Evolutionary conservation across 2,113 vertebrate species (phyloP).

Genomic region (Melanocharis versteri): DNA sequence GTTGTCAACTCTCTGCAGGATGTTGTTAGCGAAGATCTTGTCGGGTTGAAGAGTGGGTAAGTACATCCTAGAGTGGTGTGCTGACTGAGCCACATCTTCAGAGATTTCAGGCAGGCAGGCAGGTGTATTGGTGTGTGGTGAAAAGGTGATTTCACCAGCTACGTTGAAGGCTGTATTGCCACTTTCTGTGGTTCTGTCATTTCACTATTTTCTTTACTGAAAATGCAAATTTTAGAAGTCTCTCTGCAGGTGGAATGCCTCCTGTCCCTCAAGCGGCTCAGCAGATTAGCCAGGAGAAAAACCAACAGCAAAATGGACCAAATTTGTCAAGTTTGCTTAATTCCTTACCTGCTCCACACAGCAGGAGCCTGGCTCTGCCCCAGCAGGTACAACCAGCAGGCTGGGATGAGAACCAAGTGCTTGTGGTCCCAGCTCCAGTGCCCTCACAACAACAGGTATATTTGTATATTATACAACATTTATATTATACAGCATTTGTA

Average conservation of each 20-base stretch:
- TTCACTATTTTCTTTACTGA: not conserved
- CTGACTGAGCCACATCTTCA: not conserved
- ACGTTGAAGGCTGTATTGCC: not conserved
- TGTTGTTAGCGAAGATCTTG: not conserved
- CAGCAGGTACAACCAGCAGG: slow-evolving; percentile 23
- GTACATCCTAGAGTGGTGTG: not conserved
- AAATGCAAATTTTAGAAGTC: not conserved
- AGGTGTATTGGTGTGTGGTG: no score
- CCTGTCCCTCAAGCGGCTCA: slow-evolving; percentile 77
- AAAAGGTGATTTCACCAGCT: not conserved
- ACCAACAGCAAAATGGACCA: slow-evolving; percentile 83
- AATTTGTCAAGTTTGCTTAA: slow-evolving; percentile 81
- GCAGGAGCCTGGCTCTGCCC: not conserved
- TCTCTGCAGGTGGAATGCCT: slow-evolving; percentile 81
- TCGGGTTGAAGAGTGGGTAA: not conserved
- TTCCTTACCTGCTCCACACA: slow-evolving; percentile 69
- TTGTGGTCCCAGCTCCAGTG: slow-evolving; percentile 46
- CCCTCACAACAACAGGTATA: slow-evolving; percentile 63
- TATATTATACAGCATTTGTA: not conserved
- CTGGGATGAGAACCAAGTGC: slow-evolving; percentile 59
- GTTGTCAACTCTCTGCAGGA: not conserved
- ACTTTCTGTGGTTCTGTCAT: not conserved
- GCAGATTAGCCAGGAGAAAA: slow-evolving; percentile 82
- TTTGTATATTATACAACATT: not conserved
- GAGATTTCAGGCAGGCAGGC: not conserved